Evolutionary conservation across 2,888 invertebrate genomes (phyloP), one percentile per base, ranked within the genome.

Genomic region (Antheraea yamamai): DNA sequence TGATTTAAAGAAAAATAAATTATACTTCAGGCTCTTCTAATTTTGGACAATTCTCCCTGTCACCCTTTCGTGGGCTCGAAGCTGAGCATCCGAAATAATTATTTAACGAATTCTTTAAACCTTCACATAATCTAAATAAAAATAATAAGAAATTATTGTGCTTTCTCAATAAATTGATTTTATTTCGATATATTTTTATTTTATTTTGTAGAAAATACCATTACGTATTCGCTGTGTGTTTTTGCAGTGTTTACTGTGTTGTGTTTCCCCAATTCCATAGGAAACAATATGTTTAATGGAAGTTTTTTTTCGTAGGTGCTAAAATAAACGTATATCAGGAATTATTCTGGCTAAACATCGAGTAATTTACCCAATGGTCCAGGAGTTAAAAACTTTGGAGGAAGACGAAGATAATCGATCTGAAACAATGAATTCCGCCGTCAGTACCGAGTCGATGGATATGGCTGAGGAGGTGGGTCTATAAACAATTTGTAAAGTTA

Each of bases 401-500:
- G 87, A 87, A 78, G 83, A 82, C 72, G 84, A 78, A 76, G 88
- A 89, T 73, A 79, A 81, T 73, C 87, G 89, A 76, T 84, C 84
- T 82, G 83, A 80, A 83, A 88, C 85, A 82, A 95, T 94, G 94
- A 95, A 95, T 84, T 92, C 94, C 16, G 94, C 93, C 47, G 94
- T 94, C 81, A 95, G 94, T 89, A 92, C 96, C 71, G 97, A 97
- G 88, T 96, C 97, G 84, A 97, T 97, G 90, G 96, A 97, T 88
- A 97, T 97, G 96, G 95, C 96, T 23, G 96, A 96, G 78, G 96
- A 96, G 92, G 95, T 94, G 89, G 77, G 74, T 73, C n/a, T 61
- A 35, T 64, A 72, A 66, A n/a, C n/a, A 20, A 70, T 52, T 52
- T 47, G 2, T 52, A 14, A 51, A 51, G 8, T 51, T 51, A 16